Conservation (phyloP, 2,113 vertebrate genomes). For the Ardeotis arabs region DNA sequence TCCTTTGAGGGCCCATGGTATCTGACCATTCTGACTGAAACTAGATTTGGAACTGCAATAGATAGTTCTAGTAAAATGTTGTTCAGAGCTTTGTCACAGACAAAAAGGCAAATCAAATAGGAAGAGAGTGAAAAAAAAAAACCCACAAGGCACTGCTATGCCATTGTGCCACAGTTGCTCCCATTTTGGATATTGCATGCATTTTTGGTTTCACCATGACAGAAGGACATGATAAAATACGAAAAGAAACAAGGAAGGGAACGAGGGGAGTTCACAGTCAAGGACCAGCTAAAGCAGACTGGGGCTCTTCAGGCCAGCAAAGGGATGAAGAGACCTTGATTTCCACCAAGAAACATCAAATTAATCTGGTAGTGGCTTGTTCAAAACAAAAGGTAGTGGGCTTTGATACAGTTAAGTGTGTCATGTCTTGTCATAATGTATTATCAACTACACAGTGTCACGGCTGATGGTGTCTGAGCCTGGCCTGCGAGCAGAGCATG, state of each 20-base stretch:
- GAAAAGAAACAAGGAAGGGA: rapidly evolving
- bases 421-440: not conserved
- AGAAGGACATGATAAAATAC: not conserved
- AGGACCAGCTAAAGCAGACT: not conserved
- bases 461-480: not conserved
- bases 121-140: not conserved
- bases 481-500: not conserved
- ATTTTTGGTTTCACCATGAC: not conserved
- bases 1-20: not conserved
- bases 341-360: not conserved
- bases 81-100: not conserved
- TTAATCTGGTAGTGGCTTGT: not conserved
- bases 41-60: not conserved
- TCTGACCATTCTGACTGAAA: not conserved
- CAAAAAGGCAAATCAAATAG: not conserved
- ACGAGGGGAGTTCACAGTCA: not conserved
- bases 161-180: not conserved
- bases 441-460: not conserved
- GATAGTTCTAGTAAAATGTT: not conserved
- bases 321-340: not conserved
- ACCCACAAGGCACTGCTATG: rapidly evolving
- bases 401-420: not conserved
- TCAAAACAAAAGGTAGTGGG: not conserved
- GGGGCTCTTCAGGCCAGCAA: not conserved
- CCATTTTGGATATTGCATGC: not conserved